Conservation (phyloP, 1,140 invertebrate species). For the Pantala flavescens region DNA sequence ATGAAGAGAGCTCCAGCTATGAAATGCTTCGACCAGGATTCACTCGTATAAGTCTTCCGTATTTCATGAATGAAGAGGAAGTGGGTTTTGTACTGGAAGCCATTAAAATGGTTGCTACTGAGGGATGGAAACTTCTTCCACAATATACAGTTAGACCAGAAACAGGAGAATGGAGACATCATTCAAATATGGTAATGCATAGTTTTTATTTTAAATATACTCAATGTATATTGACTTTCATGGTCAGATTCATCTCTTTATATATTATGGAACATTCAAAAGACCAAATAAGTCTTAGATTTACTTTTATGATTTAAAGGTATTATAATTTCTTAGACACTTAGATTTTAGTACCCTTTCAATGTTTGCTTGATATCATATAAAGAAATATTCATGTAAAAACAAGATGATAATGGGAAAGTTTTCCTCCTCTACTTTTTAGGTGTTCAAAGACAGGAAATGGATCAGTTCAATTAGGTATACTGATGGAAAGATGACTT, state of each 20-base stretch:
- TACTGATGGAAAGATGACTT: constrained; percentile 60
- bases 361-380: no score
- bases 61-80: constrained; percentile 69
- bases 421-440: constrained; percentile 19
- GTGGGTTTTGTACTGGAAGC: constrained; percentile 74
- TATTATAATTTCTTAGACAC: no score
- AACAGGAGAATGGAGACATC: constrained; percentile 83
- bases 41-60: constrained; percentile 73
- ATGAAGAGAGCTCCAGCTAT: constrained; percentile 48
- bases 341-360: no score
- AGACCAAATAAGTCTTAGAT: not conserved
- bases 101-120: constrained; percentile 73
- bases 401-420: no score
- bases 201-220: not conserved
- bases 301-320: not conserved
- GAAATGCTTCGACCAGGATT: constrained; percentile 81
- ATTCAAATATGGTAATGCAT: constrained; percentile 50
- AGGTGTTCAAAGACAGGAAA: constrained; percentile 64
- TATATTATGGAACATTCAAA: not conserved
- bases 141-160: constrained; percentile 76
- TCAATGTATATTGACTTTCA: no score
- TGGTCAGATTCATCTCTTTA: not conserved
- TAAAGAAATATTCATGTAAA: no score
- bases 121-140: constrained; percentile 82
- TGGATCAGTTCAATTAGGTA: constrained; percentile 72